Base-by-base conservation (phyloP, 2,113 vertebrate species). In the Nibea coibor region DNA sequence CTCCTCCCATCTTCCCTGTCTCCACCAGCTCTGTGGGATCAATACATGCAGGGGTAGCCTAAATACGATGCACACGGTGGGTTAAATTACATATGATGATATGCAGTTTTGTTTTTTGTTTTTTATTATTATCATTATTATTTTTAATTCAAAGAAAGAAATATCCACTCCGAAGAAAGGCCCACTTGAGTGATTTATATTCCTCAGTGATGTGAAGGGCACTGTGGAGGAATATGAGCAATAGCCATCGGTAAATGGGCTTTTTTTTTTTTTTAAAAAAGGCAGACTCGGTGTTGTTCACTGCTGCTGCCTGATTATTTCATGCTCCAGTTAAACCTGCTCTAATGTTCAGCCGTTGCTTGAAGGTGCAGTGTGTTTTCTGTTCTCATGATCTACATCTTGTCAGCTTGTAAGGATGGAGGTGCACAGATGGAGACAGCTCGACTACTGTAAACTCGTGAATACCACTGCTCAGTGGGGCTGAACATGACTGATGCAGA, bases 131-230 rank as follows among this genome's bases (percentile, higher is more conserved):
- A 26, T 26, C 24, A 26, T 26, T 2, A 2, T 45, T 17, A 28
- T 24, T 61, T 19, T 57, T 39, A 2, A 39, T 39, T 39, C 31
- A 35, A 35, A 35, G 28, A 35, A 35, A 35, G 31, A 35, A 39
- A 61, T 53, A 47, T 15, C 3, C 63, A 75, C 77, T 76, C 31
- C 20, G 28, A 72, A 7, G 4, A 45, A 54, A 67, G 71, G 48
- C 80, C 62, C 35, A 64, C 42, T 75, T n/a, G 8, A 35, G 53
- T 85, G 70, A 85, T 91, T 80, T 58, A 80, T 78, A 84, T 91
- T 79, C 74, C 48, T 69, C 71, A 63, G 80, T 83, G 66, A 79
- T 88, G 84, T 92, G 91, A 94, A 94, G 94, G 93, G 86, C 94
- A 93, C 87, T 84, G 87, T 90, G 87, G 54, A 85, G 80, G 86